These are phyloP conservation scores for Mesodorylaimus sp. DNA, from an alignment of 2,888 invertebrate species.

Conservation along the genomic window DNA sequence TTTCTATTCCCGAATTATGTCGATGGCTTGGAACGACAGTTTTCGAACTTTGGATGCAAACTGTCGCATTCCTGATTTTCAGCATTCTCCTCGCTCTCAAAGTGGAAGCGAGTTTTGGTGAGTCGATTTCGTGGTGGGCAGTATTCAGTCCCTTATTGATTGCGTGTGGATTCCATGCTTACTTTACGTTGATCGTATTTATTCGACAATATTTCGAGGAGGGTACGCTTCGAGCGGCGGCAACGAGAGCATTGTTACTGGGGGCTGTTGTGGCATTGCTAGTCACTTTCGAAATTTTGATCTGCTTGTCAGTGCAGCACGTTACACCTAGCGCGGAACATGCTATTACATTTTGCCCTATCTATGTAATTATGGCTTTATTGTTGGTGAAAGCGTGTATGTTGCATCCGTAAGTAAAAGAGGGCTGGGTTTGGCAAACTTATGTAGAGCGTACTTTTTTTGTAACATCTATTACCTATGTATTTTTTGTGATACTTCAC, in stretches of 20 bases:
- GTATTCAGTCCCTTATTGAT: constrained; percentile 77
- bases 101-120: constrained; percentile 45
- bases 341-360: not conserved
- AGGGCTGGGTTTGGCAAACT: too few species aligned
- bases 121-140: constrained; percentile 56
- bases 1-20: constrained; percentile 68
- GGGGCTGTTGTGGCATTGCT: constrained; percentile 14
- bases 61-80: constrained; percentile 61
- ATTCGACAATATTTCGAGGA: constrained; percentile 68
- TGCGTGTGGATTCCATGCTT: constrained; percentile 74
- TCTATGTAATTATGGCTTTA: not conserved
- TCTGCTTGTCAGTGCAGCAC: constrained; percentile 11
- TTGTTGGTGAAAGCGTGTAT: constrained; percentile 4
- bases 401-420: not conserved
- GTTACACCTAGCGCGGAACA: not conserved
- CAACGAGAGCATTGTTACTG: not conserved
- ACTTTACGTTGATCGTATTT: constrained; percentile 83
- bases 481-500: too few species aligned
- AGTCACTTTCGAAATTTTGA: constrained; percentile 15
- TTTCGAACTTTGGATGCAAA: constrained; percentile 80
- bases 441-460: too few species aligned
- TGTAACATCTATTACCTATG: too few species aligned
- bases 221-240: constrained; percentile 26
- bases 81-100: constrained; percentile 58
- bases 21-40: constrained; percentile 82